phyloP scores from a whole-genome alignment of 2,888 invertebrate genomes.

The Dynastes maya region DNA sequence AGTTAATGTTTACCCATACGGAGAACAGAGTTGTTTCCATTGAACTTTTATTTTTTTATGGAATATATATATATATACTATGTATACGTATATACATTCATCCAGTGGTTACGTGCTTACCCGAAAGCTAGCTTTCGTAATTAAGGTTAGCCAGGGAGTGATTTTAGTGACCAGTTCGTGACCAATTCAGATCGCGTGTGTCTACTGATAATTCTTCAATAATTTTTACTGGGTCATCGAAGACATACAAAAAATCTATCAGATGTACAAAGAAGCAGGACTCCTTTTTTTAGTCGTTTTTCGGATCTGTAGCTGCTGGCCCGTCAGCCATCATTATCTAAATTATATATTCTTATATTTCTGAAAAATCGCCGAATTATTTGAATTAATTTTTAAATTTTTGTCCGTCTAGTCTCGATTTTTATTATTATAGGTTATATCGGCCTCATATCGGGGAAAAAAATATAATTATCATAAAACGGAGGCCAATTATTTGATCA shows the following conservation, averaged over 20 bases:
- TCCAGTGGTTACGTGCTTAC: slow-evolving; percentile 39
- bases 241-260: slow-evolving; percentile 61
- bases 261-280: slow-evolving; percentile 56
- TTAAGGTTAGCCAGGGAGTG: slow-evolving; percentile 51
- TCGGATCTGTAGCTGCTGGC: slow-evolving; percentile 30
- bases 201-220: slow-evolving; percentile 65
- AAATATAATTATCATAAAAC: slow-evolving; percentile 34
- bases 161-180: slow-evolving; percentile 61
- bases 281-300: slow-evolving; percentile 60
- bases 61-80: not conserved
- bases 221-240: slow-evolving; percentile 67
- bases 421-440: slow-evolving; percentile 43
- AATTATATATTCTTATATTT: slow-evolving; percentile 67
- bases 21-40: slow-evolving; percentile 13
- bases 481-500: slow-evolving; percentile 31
- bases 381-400: slow-evolving; percentile 63
- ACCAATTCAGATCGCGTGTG: slow-evolving; percentile 65
- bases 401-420: slow-evolving; percentile 55
- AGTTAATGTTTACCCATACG: not conserved
- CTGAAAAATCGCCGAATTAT: slow-evolving; percentile 61
- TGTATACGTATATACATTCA: not conserved
- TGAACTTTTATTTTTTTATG: not conserved
- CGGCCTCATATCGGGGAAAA: slow-evolving; percentile 21
- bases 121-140: slow-evolving; percentile 50
- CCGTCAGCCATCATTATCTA: slow-evolving; percentile 63